A percentile compares a stretch with the other conserved stretches of the same genome.
Evolutionary conservation across 23 tunicate species (phyloP).

Genomic region (Oikopleura dioica): DNA sequence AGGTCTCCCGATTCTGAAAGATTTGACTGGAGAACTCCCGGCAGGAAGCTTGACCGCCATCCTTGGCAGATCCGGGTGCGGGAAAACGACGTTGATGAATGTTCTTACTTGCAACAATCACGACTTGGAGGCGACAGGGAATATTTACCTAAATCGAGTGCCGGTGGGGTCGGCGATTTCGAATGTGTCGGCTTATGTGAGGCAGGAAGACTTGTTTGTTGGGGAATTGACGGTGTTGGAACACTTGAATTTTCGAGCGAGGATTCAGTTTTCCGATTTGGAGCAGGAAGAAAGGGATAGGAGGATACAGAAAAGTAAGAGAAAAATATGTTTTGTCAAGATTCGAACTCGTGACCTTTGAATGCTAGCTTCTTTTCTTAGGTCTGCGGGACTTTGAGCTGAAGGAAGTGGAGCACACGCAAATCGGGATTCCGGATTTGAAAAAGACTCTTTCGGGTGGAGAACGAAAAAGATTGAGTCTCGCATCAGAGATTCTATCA

Average conservation of each 20-base stretch:
- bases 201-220: constrained; percentile 3
- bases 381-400: neutral
- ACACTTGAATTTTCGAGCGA: neutral
- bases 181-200: neutral
- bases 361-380: neutral
- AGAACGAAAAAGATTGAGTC: constrained; percentile 1
- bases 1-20: constrained; percentile 1
- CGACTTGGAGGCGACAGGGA: neutral
- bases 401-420: neutral
- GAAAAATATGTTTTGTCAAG: no score
- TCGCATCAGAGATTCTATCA: neutral
- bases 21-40: neutral
- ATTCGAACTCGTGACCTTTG: no score
- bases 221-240: neutral
- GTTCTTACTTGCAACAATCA: neutral
- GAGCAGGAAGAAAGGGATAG: neutral
- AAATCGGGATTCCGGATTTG: neutral
- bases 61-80: neutral
- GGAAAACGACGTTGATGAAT: neutral
- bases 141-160: neutral
- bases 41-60: neutral
- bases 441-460: neutral
- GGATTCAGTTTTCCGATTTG: neutral
- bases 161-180: neutral
- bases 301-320: neutral